These are phyloP conservation scores for Rallus limicola DNA, from an alignment of 2,113 vertebrate species.

Conservation along the genomic window DNA sequence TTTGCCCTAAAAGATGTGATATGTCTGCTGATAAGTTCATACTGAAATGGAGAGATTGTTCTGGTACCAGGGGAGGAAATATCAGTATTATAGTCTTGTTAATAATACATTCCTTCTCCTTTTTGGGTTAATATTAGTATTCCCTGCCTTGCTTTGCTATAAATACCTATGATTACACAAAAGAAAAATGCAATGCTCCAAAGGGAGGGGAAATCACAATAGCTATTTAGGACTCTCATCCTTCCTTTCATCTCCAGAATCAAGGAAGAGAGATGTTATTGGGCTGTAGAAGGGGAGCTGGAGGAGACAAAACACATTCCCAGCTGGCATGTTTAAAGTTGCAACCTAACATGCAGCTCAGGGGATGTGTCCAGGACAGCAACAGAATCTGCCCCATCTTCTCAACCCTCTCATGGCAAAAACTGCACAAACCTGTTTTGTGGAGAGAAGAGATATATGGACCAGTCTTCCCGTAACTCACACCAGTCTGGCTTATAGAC, in stretches of 20 bases:
- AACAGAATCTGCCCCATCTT: not conserved
- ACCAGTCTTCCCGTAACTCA: slow-evolving; percentile 91
- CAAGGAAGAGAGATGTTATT: not conserved
- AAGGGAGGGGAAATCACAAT: slow-evolving; percentile 4
- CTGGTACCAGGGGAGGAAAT: not conserved
- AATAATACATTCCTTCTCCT: slow-evolving; percentile 28
- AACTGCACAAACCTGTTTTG: slow-evolving; percentile 86
- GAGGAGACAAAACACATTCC: not conserved
- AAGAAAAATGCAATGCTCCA: slow-evolving; percentile 37
- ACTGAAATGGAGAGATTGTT: not conserved
- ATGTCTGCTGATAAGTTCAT: not conserved
- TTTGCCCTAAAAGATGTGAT: not conserved
- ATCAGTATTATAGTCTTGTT: not conserved
- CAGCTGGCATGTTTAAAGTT: not conserved
- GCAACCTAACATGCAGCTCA: not conserved
- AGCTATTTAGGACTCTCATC: slow-evolving; percentile 5
- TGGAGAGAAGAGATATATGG: slow-evolving; percentile 94
- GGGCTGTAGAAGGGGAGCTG: not conserved
- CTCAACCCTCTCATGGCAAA: not conserved
- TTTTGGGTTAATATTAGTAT: slow-evolving; percentile 24
- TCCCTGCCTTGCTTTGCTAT: slow-evolving; percentile 13
- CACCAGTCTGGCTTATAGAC: slow-evolving; percentile 96
- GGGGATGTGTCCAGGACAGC: not conserved
- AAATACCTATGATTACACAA: slow-evolving; percentile 56
- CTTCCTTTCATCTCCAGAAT: not conserved